Base-by-base conservation (phyloP, 2,888 invertebrate genomes). In the Chymomyza fuscimana region DNA sequence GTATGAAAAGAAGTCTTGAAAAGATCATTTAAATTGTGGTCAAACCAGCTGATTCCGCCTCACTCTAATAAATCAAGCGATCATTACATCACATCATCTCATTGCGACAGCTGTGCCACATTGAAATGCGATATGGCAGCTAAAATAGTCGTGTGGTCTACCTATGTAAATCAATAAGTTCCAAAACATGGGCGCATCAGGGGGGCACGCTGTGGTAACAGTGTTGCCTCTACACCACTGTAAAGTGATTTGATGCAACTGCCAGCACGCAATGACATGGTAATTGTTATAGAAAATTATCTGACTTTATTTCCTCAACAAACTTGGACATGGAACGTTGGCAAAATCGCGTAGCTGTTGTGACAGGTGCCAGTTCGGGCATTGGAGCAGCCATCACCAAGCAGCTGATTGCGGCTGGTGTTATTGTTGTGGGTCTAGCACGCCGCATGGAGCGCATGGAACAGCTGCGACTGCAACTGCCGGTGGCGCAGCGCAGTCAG, bases 361-460 rank as follows among this genome's bases (percentile, higher is more conserved):
- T 94, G 66, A 94, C 94, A 1, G 94, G 94, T 1, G 94, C 94
- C 12, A 94, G 94, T 85, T 91, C 93, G 0, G 94, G 94, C 4
- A 94, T 94, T 54, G 94, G 93, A 16, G 93, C 92, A 1, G 92
- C 91, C 3, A 90, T 93, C n/a, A 89, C 89, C 9, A 81, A 85
- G 19, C 89, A 91, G 54, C 87, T 94, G 9, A 91, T 92, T 0
- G 84, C 89, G 50, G 89, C 91, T n/a, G 94, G 94, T 1, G 79
- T 94, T 74, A 91, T 91, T 54, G 94, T 94, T 0, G 91, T 93
- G 4, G 93, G 93, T 0, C 87, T 93, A 75, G 93, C 93, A 0
- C 90, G 93, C 52, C 91, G 93, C 12, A 78, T 91, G 4, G 92
- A 93, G 0, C 79, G 73, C 0, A 46, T 90, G 51, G 79, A 86